Percentiles rank a stretch among this genome's conserved stretches.
Conservation (phyloP, 2,888 invertebrate genomes). For the Rugalucina vietnamica region DNA sequence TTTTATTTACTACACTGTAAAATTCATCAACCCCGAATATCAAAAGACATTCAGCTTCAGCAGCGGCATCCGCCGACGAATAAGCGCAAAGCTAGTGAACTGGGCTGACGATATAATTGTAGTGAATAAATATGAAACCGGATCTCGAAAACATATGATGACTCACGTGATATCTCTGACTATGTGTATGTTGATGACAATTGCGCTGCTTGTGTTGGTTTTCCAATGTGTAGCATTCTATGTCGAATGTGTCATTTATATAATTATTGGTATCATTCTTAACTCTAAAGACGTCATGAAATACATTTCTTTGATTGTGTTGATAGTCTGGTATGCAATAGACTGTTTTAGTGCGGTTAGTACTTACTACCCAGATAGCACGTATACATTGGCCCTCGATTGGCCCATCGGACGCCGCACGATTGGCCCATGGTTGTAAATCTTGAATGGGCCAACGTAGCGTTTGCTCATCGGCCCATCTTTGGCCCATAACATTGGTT, state of each 20-base stretch:
- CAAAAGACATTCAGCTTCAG: too few relatives aligned
- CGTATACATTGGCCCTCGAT: too few relatives aligned
- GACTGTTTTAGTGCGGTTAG: constrained; percentile 44
- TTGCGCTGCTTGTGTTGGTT: constrained; percentile 21
- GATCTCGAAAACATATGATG: constrained; percentile 11
- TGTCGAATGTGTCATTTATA: constrained; percentile 49
- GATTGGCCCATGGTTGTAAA: too few relatives aligned
- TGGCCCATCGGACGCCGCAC: too few relatives aligned
- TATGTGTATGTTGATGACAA: constrained; percentile 33
- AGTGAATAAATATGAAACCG: constrained; percentile 10
- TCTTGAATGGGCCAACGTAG: too few relatives aligned
- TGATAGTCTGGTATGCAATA: constrained; percentile 44
- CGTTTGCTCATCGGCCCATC: too few relatives aligned
- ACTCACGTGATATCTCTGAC: neutral
- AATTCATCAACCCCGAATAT: too few relatives aligned
- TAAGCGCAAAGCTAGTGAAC: too few relatives aligned
- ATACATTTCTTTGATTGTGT: constrained; percentile 37
- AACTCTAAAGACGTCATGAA: constrained; percentile 46
- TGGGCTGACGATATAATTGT: constrained; percentile 27
- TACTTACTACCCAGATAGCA: constrained; percentile 19
- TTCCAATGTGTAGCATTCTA: constrained; percentile 51
- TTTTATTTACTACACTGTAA: neutral
- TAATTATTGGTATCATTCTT: constrained; percentile 42
- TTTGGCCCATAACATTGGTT: too few relatives aligned
- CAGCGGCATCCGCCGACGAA: too few relatives aligned